A percentile compares a stretch with the other conserved stretches of the same genome.
Conservation (phyloP, 2,888 invertebrate genomes). For the Notocelia uddmanniana region DNA sequence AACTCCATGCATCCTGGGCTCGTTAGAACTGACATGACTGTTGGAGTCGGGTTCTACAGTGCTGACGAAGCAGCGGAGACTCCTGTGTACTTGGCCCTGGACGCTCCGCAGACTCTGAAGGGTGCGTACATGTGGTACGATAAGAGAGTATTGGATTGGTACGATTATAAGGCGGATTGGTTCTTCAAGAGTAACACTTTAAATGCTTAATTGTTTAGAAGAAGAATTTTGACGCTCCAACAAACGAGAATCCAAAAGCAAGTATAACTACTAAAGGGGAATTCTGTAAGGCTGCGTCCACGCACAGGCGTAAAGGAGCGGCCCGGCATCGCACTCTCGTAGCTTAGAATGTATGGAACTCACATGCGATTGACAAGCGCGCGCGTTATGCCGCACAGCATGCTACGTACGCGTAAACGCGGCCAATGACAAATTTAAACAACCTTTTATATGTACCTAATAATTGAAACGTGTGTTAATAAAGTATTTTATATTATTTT, state of each 20-base stretch:
- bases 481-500: no score
- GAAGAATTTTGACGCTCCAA: not conserved
- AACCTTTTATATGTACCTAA: no score
- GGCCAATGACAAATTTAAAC: no score
- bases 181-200: slow-evolving; percentile 60
- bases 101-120: slow-evolving; percentile 81
- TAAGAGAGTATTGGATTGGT: slow-evolving; percentile 85
- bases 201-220: not conserved
- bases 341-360: no score
- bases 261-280: no score
- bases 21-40: slow-evolving; percentile 92
- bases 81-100: slow-evolving; percentile 82
- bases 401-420: no score
- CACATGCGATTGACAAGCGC: no score
- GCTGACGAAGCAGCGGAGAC: slow-evolving; percentile 85
- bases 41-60: slow-evolving; percentile 84
- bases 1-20: slow-evolving; percentile 91
- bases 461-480: no score
- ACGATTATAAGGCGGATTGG: slow-evolving; percentile 64
- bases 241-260: not conserved
- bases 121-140: slow-evolving; percentile 89
- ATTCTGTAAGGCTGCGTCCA: no score
- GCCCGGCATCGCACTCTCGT: no score
- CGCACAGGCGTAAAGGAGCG: no score
- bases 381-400: no score